Conservation (phyloP, 2,888 invertebrate genomes). For the Dasysyrphus albostriatus region DNA sequence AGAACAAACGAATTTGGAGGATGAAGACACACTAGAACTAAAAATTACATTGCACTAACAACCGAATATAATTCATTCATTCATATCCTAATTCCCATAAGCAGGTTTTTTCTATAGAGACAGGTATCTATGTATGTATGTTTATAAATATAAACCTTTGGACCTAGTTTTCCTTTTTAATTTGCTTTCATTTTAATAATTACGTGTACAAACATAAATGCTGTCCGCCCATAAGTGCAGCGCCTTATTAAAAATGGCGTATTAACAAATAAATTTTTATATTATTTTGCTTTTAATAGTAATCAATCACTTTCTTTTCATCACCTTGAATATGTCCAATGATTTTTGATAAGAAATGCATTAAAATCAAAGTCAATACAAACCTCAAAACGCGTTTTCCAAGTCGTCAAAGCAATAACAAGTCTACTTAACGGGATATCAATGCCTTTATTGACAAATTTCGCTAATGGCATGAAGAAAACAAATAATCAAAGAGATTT, state of each 20-base stretch:
- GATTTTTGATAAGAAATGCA: conserved; percentile 31
- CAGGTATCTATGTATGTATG: no score
- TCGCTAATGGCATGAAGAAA: conserved; percentile 3
- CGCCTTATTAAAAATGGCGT: background rate
- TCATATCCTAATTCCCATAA: no score
- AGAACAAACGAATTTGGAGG: no score
- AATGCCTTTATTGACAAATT: conserved; percentile 38
- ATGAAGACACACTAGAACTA: no score
- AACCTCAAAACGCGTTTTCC: conserved; percentile 24
- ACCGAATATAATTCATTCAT: no score
- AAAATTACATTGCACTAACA: no score
- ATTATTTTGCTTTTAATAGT: background rate
- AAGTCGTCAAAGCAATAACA: background rate
- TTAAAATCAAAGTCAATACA: conserved; percentile 21
- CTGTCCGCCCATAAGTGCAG: background rate
- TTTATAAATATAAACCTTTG: background rate
- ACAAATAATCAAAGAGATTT: background rate
- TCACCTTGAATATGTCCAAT: conserved; percentile 1
- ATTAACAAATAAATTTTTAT: background rate
- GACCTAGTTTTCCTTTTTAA: background rate
- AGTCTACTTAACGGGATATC: background rate
- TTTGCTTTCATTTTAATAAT: background rate
- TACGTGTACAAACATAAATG: background rate
- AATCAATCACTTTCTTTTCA: conserved; percentile 21
- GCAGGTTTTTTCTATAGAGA: no score